Evolutionary conservation across 2,113 vertebrate species (phyloP), one percentile per base, ranked within the genome.

Genomic region (Trichechus manatus): DNA sequence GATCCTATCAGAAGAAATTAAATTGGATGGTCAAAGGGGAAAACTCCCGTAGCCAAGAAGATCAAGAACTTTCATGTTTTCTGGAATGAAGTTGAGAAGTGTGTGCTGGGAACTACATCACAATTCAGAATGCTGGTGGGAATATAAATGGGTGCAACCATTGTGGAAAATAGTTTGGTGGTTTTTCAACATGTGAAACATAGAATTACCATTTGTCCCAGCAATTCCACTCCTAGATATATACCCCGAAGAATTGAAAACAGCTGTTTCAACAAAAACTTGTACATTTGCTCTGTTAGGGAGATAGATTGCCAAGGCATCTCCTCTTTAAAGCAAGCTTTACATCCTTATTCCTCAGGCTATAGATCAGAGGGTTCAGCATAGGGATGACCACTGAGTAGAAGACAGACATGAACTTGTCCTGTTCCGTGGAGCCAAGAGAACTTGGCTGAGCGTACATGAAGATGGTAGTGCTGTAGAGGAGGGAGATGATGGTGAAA

Each of bases 291-390:
- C 4, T 39, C 23, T 2, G 15, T 87, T 77, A 64, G 7, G 20
- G 85, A 92, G 59, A 50, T 31, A 63, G 59, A 64, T 94, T 75
- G 72, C 64, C 27, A 53, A 63, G 11, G 25, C 22, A 22, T n/a
- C 72, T 64, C 61, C 82, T 97, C n/a, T 70, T 83, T 17, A 97
- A 70, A 10, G 95, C 77, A 33, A 56, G 3, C 86, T 95, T 97
- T 63, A 88, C 92, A 4, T 93, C 93, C n/a, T 89, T 94, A 68
- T 96, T 97, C 87, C 96, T 94, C n/a, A 97, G 80, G 61, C 95
- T 98, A 14, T 96, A 96, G 87, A 83, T 66, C 14, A 83, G 90
- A 33, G 95, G 92, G 59, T 79, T 97, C 84, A 96, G 75, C 83
- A 88, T 87, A 8, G 92, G 93, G 39, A 79, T 94, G 56, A 75